Percentiles rank a stretch among this genome's conserved stretches.
Conservation (phyloP, 92 coral and sea anemone genomes). For the Zoanthus sansibaricus region DNA sequence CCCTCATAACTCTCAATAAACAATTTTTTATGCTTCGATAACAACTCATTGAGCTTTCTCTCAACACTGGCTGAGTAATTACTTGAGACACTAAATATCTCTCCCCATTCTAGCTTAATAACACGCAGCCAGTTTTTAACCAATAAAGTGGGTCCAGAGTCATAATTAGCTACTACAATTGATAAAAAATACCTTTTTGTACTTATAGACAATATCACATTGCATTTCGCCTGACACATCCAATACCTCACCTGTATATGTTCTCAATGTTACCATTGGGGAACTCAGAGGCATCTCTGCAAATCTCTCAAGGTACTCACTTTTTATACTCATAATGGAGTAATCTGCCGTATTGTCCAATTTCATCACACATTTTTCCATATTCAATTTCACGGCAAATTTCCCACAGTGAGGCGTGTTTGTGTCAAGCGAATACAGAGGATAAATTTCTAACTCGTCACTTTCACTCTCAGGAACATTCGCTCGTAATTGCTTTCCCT, state of each 20-base stretch:
- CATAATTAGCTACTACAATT: constrained; percentile 51
- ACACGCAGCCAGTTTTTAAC: constrained; percentile 50
- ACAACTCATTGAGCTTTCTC: background rate
- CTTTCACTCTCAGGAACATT: background rate
- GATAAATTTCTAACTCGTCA: constrained; percentile 20
- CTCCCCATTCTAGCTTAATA: constrained; percentile 52
- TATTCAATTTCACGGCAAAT: constrained; percentile 6
- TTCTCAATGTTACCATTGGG: constrained; percentile 38
- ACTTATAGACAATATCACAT: constrained; percentile 45
- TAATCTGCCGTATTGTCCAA: constrained; percentile 67
- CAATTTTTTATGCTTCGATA: background rate
- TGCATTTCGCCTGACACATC: constrained; percentile 59
- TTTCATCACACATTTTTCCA: no score
- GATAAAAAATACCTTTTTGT: constrained; percentile 46
- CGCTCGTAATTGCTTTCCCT: background rate
- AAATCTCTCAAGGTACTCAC: constrained; percentile 48
- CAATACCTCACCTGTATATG: constrained; percentile 60
- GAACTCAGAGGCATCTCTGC: constrained; percentile 41
- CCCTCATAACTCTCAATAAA: constrained; percentile 1
- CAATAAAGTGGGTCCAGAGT: constrained; percentile 59
- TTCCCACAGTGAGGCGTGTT: constrained; percentile 4
- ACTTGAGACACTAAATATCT: constrained; percentile 38
- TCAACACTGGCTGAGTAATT: constrained; percentile 7
- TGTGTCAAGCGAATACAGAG: constrained; percentile 22
- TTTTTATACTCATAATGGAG: constrained; percentile 66